Conservation (phyloP, 1,140 invertebrate genomes). For the Copidosoma floridanum region DNA sequence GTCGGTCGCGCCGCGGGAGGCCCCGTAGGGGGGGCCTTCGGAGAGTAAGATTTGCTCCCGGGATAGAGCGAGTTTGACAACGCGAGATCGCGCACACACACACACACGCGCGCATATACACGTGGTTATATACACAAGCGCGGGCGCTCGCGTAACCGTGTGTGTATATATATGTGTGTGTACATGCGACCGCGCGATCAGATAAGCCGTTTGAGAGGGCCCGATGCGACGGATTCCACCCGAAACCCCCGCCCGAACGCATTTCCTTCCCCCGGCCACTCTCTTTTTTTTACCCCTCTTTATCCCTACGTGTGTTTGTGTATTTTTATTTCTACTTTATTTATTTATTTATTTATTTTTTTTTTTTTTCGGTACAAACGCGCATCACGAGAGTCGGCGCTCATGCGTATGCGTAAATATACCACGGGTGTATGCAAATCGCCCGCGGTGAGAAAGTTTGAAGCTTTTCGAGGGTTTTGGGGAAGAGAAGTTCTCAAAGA, state of each 20-base stretch:
- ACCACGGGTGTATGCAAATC: not conserved
- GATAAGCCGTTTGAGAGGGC: conserved; percentile 53
- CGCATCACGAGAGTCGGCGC: not conserved
- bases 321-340: not conserved
- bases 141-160: not conserved
- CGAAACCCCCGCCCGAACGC: conserved; percentile 46
- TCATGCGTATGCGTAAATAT: conserved; percentile 1
- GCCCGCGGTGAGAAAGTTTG: too few relatives aligned
- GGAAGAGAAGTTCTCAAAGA: too few relatives aligned
- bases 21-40: conserved; percentile 18
- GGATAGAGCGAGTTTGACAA: conserved; percentile 55
- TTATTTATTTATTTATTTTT: not conserved
- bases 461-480: too few relatives aligned
- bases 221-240: conserved; percentile 36
- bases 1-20: conserved; percentile 47
- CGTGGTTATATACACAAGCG: conserved; percentile 6
- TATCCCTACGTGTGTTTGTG: too few relatives aligned
- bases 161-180: too few relatives aligned
- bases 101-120: conserved; percentile 13
- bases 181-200: conserved; percentile 43
- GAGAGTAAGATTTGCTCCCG: conserved; percentile 45
- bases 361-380: not conserved
- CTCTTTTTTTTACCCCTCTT: conserved; percentile 6
- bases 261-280: conserved; percentile 32
- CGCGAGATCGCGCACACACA: conserved; percentile 41